Evolutionary conservation across 2,888 invertebrate species (phyloP).

Genomic region (Tenthredo notha): DNA sequence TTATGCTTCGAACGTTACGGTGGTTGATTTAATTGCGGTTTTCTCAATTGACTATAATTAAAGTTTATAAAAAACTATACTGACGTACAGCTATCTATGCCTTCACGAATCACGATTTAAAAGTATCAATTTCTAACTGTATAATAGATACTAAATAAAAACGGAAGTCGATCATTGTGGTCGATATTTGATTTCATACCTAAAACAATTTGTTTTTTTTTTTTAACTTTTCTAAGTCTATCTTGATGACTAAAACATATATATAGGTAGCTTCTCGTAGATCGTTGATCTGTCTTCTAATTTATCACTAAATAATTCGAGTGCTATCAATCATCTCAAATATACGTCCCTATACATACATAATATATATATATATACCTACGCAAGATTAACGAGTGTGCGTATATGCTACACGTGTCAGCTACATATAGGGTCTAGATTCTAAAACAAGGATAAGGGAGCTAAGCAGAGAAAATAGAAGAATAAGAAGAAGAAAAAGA

Average conservation of each 20-base stretch:
- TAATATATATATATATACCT: neutral
- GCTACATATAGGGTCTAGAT: neutral
- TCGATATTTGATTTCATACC: neutral
- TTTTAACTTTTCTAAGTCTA: neutral
- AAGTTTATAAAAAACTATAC: neutral
- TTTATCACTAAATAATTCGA: neutral
- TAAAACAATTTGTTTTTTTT: neutral
- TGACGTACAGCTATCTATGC: neutral
- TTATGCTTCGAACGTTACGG: slow-evolving; percentile 16
- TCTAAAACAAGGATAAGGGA: slow-evolving; percentile 29
- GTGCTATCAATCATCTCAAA: neutral
- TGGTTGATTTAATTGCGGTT: slow-evolving; percentile 45
- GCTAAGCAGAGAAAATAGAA: neutral
- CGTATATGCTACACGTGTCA: slow-evolving; percentile 33
- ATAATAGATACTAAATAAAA: neutral
- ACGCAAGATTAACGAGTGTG: neutral
- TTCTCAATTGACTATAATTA: neutral
- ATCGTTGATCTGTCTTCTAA: neutral
- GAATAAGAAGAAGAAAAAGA: neutral
- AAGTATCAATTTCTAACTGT: slow-evolving; percentile 14
- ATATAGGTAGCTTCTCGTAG: too few species aligned
- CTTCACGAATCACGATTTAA: neutral
- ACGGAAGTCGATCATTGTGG: neutral
- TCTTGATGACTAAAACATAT: neutral
- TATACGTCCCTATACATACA: neutral